Base-by-base conservation (phyloP, 1,140 invertebrate genomes). In the Adoxophyes honmai region DNA sequence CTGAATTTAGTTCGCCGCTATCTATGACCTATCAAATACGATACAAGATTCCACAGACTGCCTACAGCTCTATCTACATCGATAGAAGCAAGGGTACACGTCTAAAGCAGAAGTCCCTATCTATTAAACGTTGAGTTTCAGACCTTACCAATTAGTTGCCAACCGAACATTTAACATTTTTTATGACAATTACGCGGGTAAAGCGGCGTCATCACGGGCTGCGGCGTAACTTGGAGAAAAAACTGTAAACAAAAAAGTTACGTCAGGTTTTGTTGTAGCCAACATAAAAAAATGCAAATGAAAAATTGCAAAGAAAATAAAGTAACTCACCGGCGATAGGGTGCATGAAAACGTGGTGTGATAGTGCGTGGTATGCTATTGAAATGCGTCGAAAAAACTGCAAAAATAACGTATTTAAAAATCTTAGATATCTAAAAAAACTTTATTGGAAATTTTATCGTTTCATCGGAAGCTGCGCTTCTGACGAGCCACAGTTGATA, bases 221-320 rank as follows among this genome's bases (percentile, higher is more conserved):
- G 61, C 83, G 81, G 39, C 83, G 80, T 54, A 86, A 64, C 72
- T 87, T 87, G 60, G 78, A 74, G 74, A 87, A 87, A 64, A 87
- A 85, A 60, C 83, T 87, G 81, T 59, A 75, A 64, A 36, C 54
- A 44, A 55, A 51, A 37, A 44, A 55, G 16, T 28, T 28, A 28
- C 6, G 21, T 14, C 1, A 44, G 16, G 13, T 5, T 34, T 11
- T 35, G 6, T 28, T 3, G 21, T 28, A 3, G 21, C 15, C 34
- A 15, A 14, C 33, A 33, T 1, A 53, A 15, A 18, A 35, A 16
- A 35, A 10, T 9, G 34, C 13, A 35, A 53, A 35, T 52, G 1
- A n/a, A 48, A 48, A 48, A 21, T n/a, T 33, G 18, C 18, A 48
- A 48, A 33, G 1, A 5, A 48, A 48, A n/a, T 5, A 18, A 48